Base-by-base conservation (phyloP, 2,797 vertebrate genomes). In the Xiphorhynchus erythropygius region DNA sequence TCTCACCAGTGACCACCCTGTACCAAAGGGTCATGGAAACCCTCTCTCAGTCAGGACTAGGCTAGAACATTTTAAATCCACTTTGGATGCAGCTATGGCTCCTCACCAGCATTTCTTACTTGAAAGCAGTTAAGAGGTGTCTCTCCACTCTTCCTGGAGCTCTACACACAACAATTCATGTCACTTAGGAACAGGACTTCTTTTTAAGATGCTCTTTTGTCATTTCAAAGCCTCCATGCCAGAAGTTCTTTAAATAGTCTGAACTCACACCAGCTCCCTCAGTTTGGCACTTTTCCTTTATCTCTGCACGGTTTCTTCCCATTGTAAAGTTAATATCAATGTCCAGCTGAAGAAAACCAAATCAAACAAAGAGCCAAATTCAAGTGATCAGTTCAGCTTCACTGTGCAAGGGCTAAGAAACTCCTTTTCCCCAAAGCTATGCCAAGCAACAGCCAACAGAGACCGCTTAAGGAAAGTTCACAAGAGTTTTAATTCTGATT, bases 141-240 rank as follows among this genome's bases (percentile, higher is more conserved):
- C 47, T 85, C 25, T 59, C 24, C 39, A 65, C 18, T 57, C 75
- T 87, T 91, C 49, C 46, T 23, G 18, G 19, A 80, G 39, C 39
- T 80, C 46, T 64, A 11, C 30, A 39, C 7, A 32, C 0, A 3
- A 68, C 33, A 85, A n/a, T 65, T 50, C 35, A 18, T 13, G 55
- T 81, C 8, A 3, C 68, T 67, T 75, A 84, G 75, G 69, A 92
- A 83, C 78, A 53, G 41, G 25, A 46, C 52, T 92, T 94, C 75
- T 64, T 91, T 92, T 95, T 68, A 71, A 52, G 65, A 75, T 62
- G 53, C 33, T 80, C 47, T 77, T 90, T 84, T 82, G 70, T 89
- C 2, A 76, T 87, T 74, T 84, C 64, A 91, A 93, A 92, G 19
- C 23, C 22, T 71, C 18, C 42, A 10, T 62, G 33, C 28, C 37